phyloP scores from a whole-genome alignment of 1,140 invertebrate genomes.

The Drosophila takahashii region DNA sequence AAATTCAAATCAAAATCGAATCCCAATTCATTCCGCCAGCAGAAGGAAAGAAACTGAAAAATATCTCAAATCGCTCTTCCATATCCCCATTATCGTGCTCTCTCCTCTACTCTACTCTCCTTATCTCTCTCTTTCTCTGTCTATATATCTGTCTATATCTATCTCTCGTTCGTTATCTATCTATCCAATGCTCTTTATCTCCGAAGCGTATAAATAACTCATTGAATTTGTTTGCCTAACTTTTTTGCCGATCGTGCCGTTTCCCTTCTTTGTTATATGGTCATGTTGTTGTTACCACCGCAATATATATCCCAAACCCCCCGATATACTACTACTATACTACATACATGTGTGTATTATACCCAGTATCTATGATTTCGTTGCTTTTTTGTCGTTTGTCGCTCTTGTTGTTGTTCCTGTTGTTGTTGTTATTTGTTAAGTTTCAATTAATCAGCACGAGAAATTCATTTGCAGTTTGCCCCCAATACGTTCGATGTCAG shows the following conservation, averaged over 20 bases:
- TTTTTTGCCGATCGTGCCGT: conserved; percentile 52
- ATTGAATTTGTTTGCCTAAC: conserved; percentile 57
- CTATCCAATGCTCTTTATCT: conserved; percentile 33
- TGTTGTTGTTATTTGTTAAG: conserved; percentile 29
- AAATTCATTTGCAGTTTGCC: conserved; percentile 53
- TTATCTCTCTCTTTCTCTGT: conserved; percentile 17
- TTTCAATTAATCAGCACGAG: conserved; percentile 58
- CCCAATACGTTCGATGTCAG: conserved; percentile 36
- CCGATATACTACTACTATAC: not conserved
- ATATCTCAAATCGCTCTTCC: conserved; percentile 73
- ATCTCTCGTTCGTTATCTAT: conserved; percentile 28
- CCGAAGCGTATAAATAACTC: conserved; percentile 63
- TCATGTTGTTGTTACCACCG: conserved; percentile 38
- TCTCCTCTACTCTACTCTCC: conserved; percentile 20
- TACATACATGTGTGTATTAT: not conserved
- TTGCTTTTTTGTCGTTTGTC: conserved; percentile 28
- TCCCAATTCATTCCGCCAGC: conserved; percentile 49
- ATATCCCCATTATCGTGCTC: conserved; percentile 69
- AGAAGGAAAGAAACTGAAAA: conserved; percentile 36
- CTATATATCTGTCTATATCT: conserved; percentile 36
- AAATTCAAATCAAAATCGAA: conserved; percentile 49
- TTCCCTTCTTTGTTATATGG: conserved; percentile 33
- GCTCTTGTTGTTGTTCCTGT: conserved; percentile 8
- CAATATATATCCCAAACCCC: conserved; percentile 9
- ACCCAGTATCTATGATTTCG: conserved; percentile 16